Base-by-base conservation (phyloP, 2,888 invertebrate genomes). In the Drosophila emarginata region DNA sequence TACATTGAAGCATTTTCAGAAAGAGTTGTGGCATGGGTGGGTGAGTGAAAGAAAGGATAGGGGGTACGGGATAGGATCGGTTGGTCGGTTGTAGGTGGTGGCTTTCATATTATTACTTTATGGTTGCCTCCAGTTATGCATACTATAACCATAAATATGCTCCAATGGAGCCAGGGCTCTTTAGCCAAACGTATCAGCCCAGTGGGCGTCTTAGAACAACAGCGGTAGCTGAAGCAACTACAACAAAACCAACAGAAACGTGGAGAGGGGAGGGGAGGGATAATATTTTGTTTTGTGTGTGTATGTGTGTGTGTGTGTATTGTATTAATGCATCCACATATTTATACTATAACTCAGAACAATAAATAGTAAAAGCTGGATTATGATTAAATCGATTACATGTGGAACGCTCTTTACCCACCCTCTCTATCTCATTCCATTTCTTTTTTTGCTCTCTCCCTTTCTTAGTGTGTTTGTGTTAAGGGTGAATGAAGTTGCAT, bases 361-460 rank as follows among this genome's bases (percentile, higher is more conserved):
- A 85, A 85, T 85, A 85, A 85, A 85, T 85, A 85, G 84, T 85
- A 88, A 83, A 85, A 88, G 84, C 84, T 77, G 88, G 84, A 85
- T 85, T 85, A 85, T 85, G 88, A 85, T 85, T 85, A 88, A 85
- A 88, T 85, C 84, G 84, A 88, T 85, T 88, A 83, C 88, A 88
- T 76, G 84, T 65, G 39, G 72, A 72, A 64, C 70, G 67, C 75
- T n/a, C n/a, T n/a, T n/a, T 1, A 32, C 2, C 9, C 72, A 77
- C 69, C 64, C 61, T 66, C 64, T 61, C 11, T 12, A 9, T 4
- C 18, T 7, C 4, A 12, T 12, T 4, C 12, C 15, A 15, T 62
- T 11, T 67, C 58, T 64, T 23, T 36, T 26, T 61, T 5, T 1
- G 36, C 45, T 53, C 14, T 6, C 18, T 28, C 4, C 18, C 26